Percentiles rank a stretch among this genome's conserved stretches.
Conservation (phyloP, 2,888 invertebrate genomes). For the Cantharis flavilabris region DNA sequence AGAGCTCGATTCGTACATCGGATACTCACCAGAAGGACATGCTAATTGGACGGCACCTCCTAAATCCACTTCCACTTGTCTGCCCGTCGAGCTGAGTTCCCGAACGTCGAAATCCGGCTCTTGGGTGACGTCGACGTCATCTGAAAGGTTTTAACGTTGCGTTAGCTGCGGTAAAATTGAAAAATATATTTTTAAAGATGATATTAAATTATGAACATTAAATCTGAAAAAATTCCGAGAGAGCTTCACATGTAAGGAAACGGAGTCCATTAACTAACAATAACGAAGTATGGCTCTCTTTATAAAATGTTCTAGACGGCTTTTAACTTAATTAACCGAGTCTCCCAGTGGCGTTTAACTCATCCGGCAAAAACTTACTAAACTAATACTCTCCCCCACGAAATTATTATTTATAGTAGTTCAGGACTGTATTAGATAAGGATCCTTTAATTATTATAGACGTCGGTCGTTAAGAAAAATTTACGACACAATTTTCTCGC, state of each 20-base stretch:
- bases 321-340: slow-evolving; percentile 46
- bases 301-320: slow-evolving; percentile 42
- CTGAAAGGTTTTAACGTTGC: slow-evolving; percentile 35
- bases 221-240: neutral
- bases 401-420: slow-evolving; percentile 31
- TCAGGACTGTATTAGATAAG: slow-evolving; percentile 7
- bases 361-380: slow-evolving; percentile 41
- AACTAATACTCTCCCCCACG: slow-evolving; percentile 43
- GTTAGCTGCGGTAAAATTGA: neutral
- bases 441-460: slow-evolving; percentile 5
- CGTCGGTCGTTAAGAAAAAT: neutral
- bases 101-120: slow-evolving; percentile 60
- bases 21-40: slow-evolving; percentile 72
- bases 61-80: slow-evolving; percentile 80
- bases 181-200: neutral
- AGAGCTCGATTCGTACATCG: neutral
- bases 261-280: slow-evolving; percentile 28
- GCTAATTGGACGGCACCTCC: slow-evolving; percentile 87
- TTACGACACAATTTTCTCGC: neutral
- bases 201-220: neutral
- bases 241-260: slow-evolving; percentile 11
- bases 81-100: slow-evolving; percentile 63
- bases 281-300: slow-evolving; percentile 32
- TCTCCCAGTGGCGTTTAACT: slow-evolving; percentile 44
- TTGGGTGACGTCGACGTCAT: slow-evolving; percentile 61